Percentiles rank a stretch among this genome's conserved stretches.
phyloP scores from a whole-genome alignment of 1,140 invertebrate genomes.

The Trichomalopsis sarcophagae region DNA sequence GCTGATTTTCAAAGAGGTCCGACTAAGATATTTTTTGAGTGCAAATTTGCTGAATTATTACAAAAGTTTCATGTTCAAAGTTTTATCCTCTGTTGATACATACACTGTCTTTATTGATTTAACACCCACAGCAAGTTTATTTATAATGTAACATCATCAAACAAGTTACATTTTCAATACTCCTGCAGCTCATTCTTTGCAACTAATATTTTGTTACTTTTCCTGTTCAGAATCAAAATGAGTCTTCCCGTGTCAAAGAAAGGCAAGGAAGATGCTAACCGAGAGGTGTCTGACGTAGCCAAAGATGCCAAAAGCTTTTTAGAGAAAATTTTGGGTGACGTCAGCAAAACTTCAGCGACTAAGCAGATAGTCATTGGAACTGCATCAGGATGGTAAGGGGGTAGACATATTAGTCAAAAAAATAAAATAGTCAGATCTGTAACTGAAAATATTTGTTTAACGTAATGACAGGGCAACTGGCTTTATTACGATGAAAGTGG shows the following conservation, averaged over 20 bases:
- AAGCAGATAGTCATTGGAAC: slow-evolving; percentile 92
- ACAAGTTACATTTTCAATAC: too few species aligned
- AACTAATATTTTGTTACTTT: slow-evolving; percentile 36
- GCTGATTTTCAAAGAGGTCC: neutral
- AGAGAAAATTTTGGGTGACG: slow-evolving; percentile 84
- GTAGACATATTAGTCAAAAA: slow-evolving; percentile 3
- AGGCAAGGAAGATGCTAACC: slow-evolving; percentile 68
- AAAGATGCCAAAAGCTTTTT: slow-evolving; percentile 81
- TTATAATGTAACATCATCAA: too few species aligned
- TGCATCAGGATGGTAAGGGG: slow-evolving; percentile 88
- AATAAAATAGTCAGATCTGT: neutral
- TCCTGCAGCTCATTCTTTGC: neutral
- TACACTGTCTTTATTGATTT: too few species aligned
- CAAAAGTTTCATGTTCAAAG: neutral
- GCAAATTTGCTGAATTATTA: neutral
- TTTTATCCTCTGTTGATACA: too few species aligned
- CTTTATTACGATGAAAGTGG: slow-evolving; percentile 92
- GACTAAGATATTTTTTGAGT: too few species aligned
- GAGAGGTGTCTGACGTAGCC: slow-evolving; percentile 75
- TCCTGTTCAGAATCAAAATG: slow-evolving; percentile 65
- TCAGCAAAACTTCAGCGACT: slow-evolving; percentile 87
- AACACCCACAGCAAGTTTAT: too few species aligned
- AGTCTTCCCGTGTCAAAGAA: slow-evolving; percentile 64
- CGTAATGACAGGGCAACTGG: slow-evolving; percentile 85
- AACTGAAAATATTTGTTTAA: slow-evolving; percentile 7